Conservation (phyloP, 92 coral and sea anemone species). For the Nematostella vectensis region DNA sequence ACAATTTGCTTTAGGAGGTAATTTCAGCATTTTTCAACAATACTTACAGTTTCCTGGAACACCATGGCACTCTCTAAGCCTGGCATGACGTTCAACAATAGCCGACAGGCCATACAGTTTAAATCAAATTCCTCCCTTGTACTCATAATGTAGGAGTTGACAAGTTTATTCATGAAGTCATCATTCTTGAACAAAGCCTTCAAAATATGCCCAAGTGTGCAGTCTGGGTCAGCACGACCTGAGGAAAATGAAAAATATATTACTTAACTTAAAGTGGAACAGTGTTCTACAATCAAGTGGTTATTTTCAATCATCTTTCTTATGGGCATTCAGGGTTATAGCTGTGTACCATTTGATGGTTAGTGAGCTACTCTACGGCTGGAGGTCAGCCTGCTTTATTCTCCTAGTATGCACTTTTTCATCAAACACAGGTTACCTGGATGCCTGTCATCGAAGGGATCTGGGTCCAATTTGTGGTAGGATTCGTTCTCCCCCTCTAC, state of each 20-base stretch:
- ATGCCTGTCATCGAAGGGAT: constrained; percentile 96
- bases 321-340: too few relatives aligned
- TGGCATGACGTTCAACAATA: constrained; percentile 77
- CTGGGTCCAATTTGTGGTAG: constrained; percentile 92
- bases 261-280: too few relatives aligned
- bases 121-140: constrained; percentile 71
- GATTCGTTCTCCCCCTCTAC: constrained; percentile 82
- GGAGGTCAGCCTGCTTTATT: too few relatives aligned
- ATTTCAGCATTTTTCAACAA: too few relatives aligned
- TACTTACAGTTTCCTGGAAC: constrained; percentile 77
- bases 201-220: constrained; percentile 82
- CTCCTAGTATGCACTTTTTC: too few relatives aligned
- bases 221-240: constrained; percentile 88
- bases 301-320: too few relatives aligned
- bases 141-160: constrained; percentile 80
- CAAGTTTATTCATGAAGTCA: constrained; percentile 73
- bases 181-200: constrained; percentile 80
- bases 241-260: background rate
- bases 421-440: too few relatives aligned
- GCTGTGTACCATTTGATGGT: too few relatives aligned
- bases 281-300: too few relatives aligned
- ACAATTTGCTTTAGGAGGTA: too few relatives aligned
- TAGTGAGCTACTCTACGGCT: too few relatives aligned
- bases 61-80: constrained; percentile 82
- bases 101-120: constrained; percentile 78